Conservation (phyloP, 2,113 vertebrate species). For the Calidris pygmaea region DNA sequence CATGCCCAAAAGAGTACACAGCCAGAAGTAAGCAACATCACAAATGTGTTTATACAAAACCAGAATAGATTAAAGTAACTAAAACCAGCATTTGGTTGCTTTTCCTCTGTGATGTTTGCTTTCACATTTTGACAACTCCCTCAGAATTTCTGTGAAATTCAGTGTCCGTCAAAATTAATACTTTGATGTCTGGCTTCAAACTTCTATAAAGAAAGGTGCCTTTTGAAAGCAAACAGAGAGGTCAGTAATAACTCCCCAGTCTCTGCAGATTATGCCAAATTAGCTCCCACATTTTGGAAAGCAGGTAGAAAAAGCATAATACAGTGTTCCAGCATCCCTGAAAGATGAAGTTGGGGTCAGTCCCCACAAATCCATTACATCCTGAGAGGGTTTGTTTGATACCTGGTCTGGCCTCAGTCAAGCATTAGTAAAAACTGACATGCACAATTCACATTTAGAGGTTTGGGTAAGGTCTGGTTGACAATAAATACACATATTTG, state of each 20-base stretch:
- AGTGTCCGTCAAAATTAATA: slow-evolving; percentile 43
- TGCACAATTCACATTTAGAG: not conserved
- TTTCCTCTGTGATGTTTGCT: slow-evolving; percentile 56
- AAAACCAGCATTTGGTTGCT: slow-evolving; percentile 47
- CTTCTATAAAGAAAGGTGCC: not conserved
- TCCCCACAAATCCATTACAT: not conserved
- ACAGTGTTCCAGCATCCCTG: not conserved
- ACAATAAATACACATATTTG: not conserved
- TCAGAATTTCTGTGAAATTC: slow-evolving; percentile 41
- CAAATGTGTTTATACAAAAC: slow-evolving; percentile 57
- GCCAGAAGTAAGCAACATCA: slow-evolving; percentile 42
- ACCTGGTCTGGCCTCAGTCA: not conserved
- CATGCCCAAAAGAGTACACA: slow-evolving; percentile 38
- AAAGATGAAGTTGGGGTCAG: not conserved
- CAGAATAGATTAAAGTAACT: slow-evolving; percentile 58
- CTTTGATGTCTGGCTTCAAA: slow-evolving; percentile 55
- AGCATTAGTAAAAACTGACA: not conserved
- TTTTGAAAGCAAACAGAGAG: slow-evolving; percentile 20
- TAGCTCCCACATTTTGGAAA: not conserved
- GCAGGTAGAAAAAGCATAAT: not conserved
- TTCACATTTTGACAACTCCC: slow-evolving; percentile 57
- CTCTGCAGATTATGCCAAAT: not conserved
- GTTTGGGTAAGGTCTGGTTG: not conserved
- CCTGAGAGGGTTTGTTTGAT: not conserved
- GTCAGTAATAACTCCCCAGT: slow-evolving; percentile 7